Percentiles rank a stretch among this genome's conserved stretches.
Conservation (phyloP, 2,113 vertebrate species). For the Ellobius talpinus region DNA sequence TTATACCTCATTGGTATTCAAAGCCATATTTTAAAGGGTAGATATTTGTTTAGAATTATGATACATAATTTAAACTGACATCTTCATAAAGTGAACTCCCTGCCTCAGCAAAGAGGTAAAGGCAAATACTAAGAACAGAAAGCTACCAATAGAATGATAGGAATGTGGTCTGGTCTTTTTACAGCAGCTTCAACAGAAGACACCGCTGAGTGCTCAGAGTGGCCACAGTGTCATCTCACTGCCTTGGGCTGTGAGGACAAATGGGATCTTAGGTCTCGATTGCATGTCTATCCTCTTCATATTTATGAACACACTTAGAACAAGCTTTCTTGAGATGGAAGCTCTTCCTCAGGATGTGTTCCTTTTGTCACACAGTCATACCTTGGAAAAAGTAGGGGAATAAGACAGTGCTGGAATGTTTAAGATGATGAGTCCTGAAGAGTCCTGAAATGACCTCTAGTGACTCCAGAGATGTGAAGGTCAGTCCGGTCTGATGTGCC, state of each 20-base stretch:
- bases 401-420: background rate
- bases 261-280: background rate
- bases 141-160: background rate
- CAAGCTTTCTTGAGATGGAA: background rate
- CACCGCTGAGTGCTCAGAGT: background rate
- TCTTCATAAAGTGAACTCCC: background rate
- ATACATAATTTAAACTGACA: background rate
- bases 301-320: background rate
- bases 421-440: background rate
- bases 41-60: background rate
- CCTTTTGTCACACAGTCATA: background rate
- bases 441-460: background rate
- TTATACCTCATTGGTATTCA: background rate
- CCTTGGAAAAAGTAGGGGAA: background rate
- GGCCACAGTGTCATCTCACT: background rate
- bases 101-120: background rate
- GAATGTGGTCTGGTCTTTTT: background rate
- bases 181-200: background rate
- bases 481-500: background rate
- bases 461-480: background rate
- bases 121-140: background rate
- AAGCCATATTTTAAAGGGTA: background rate
- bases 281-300: background rate
- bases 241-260: background rate
- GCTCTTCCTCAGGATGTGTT: background rate